Evolutionary conservation across 2,888 invertebrate species (phyloP).

Genomic region (Marasmarcha lunaedactyla): DNA sequence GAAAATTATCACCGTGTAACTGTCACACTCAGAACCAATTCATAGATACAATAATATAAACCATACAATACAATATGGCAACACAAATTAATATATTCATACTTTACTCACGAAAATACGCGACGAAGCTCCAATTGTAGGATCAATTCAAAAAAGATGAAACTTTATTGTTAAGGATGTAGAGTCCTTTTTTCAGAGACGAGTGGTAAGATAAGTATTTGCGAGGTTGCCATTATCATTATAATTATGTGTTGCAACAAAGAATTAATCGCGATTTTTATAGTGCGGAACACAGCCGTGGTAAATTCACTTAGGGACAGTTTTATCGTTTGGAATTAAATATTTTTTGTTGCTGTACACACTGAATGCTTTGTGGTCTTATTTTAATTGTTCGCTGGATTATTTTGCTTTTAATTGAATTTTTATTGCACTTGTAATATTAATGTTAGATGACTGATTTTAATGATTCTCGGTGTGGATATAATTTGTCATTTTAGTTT

Average conservation of each 20-base stretch:
- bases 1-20: slow-evolving; percentile 49
- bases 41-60: slow-evolving; percentile 59
- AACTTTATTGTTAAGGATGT: neutral
- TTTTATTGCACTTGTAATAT: neutral
- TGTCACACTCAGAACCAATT: slow-evolving; percentile 61
- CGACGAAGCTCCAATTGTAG: neutral
- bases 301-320: slow-evolving; percentile 41
- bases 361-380: neutral
- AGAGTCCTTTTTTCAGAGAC: too few relatives aligned
- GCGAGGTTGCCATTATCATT: slow-evolving; percentile 29
- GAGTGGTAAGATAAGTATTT: neutral
- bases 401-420: neutral
- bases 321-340: slow-evolving; percentile 26
- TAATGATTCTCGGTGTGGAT: too few relatives aligned
- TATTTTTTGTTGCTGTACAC: slow-evolving; percentile 12
- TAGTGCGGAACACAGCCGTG: slow-evolving; percentile 28
- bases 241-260: slow-evolving; percentile 28
- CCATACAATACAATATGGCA: slow-evolving; percentile 46
- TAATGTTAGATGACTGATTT: too few relatives aligned
- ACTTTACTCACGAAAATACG: slow-evolving; percentile 16
- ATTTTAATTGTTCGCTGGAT: neutral
- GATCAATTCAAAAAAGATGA: slow-evolving; percentile 4
- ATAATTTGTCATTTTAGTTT: too few relatives aligned
- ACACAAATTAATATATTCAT: slow-evolving; percentile 64
- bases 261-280: slow-evolving; percentile 38